A percentile compares a stretch with the other conserved stretches of the same genome.
Conservation (phyloP, 2,797 vertebrate species). For the Cheirogaleus major region DNA sequence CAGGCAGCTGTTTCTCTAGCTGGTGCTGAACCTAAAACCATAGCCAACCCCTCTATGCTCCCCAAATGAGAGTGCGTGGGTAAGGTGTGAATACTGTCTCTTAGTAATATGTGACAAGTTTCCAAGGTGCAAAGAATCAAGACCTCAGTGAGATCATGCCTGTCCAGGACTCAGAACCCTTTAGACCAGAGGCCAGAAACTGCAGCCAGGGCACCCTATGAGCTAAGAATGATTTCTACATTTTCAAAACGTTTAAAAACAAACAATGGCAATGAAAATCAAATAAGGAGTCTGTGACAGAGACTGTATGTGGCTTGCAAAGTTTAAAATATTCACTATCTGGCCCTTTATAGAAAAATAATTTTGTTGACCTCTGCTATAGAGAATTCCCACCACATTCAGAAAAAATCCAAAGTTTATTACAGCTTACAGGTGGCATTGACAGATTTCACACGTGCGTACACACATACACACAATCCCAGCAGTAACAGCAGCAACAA, state of each 20-base stretch:
- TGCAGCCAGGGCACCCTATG: not conserved
- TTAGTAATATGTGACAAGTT: not conserved
- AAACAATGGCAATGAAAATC: not conserved
- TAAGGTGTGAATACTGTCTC: not conserved
- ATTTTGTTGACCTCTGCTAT: not conserved
- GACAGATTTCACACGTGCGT: not conserved
- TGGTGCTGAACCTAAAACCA: not conserved
- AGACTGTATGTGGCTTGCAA: not conserved
- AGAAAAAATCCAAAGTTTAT: not conserved
- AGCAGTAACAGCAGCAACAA: not conserved
- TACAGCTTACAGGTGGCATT: not conserved
- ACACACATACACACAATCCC: not conserved
- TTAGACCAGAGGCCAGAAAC: conserved; percentile 17
- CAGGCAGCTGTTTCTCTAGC: not conserved
- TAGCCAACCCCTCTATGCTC: not conserved
- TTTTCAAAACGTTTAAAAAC: not conserved
- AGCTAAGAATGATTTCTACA: not conserved
- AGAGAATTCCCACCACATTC: not conserved
- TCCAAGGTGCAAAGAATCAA: not conserved
- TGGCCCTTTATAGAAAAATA: not conserved
- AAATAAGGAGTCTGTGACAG: not conserved
- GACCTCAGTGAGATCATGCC: not conserved
- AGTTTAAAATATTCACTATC: not conserved
- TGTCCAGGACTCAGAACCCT: not conserved
- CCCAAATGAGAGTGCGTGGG: not conserved